phyloP scores from a whole-genome alignment of 2,888 invertebrate species.

The Clusia tigrina region DNA sequence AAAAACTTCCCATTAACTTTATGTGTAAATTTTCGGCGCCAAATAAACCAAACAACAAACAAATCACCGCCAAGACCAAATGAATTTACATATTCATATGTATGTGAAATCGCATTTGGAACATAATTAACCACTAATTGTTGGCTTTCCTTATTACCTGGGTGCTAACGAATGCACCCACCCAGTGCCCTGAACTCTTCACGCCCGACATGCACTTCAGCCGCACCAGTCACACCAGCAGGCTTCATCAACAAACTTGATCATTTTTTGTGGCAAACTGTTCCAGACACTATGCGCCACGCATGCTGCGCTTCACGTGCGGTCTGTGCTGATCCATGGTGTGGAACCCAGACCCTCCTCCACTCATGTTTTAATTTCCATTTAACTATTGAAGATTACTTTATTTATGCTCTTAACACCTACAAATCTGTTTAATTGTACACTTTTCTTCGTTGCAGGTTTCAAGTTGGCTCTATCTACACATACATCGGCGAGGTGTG shows the following conservation, averaged over 20 bases:
- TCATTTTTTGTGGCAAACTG: neutral
- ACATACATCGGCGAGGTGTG: constrained; percentile 99
- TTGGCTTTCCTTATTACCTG: too few species aligned
- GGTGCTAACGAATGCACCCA: too few species aligned
- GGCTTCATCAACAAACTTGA: too few species aligned
- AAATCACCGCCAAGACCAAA: neutral
- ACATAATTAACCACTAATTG: neutral
- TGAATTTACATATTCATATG: neutral
- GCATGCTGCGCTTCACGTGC: constrained; percentile 16
- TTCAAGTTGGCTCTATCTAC: constrained; percentile 90
- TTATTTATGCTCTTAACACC: neutral
- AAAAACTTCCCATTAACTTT: neutral
- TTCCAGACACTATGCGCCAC: constrained; percentile 17
- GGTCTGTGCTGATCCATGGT: neutral
- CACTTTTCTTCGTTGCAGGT: constrained; percentile 68
- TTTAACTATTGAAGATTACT: constrained; percentile 1
- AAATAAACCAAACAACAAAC: neutral
- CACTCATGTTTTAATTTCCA: constrained; percentile 9
- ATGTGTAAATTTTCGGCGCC: neutral
- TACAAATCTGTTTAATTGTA: constrained; percentile 24
- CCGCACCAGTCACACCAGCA: neutral
- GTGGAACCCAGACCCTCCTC: neutral
- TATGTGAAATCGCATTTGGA: too few species aligned
- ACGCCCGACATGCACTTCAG: constrained; percentile 28
- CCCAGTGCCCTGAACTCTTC: too few species aligned